Percentiles rank a stretch among this genome's conserved stretches.
Evolutionary conservation across 2,113 vertebrate genomes (phyloP).

Genomic region (Junco hyemalis): DNA sequence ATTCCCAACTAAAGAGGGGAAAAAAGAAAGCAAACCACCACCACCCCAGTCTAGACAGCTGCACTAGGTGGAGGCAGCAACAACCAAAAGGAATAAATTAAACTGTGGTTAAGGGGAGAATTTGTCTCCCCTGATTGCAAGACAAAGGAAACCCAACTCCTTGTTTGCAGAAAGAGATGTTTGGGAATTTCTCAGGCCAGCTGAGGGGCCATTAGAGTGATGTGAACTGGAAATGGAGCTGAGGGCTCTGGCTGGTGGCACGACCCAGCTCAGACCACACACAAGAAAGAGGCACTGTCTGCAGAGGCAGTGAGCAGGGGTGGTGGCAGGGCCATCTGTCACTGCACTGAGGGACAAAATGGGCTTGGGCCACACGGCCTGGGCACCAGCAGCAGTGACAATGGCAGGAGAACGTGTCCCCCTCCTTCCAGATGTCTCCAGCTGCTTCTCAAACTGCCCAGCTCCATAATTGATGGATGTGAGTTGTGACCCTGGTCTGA

Average conservation of each 20-base stretch:
- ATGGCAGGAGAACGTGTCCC: fast-evolving
- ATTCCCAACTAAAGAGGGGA: slow-evolving; percentile 9
- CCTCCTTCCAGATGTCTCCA: neutral
- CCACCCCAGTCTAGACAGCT: slow-evolving; percentile 61
- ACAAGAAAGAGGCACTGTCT: neutral
- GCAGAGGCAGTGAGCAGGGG: neutral
- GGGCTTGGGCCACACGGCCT: neutral
- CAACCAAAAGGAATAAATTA: slow-evolving; percentile 65
- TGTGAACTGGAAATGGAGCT: slow-evolving; percentile 58
- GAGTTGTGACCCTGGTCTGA: neutral
- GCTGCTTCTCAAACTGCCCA: neutral
- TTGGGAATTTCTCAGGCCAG: slow-evolving; percentile 34
- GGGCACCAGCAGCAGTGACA: fast-evolving
- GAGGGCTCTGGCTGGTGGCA: slow-evolving; percentile 27
- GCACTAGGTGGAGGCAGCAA: slow-evolving; percentile 57
- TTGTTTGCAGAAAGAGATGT: slow-evolving; percentile 52
- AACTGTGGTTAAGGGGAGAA: slow-evolving; percentile 60
- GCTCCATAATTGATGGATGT: neutral
- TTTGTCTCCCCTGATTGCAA: slow-evolving; percentile 58
- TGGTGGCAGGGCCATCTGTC: neutral
- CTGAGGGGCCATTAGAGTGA: slow-evolving; percentile 39
- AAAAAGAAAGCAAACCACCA: neutral
- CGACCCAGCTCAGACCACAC: slow-evolving; percentile 46
- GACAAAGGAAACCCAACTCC: slow-evolving; percentile 60
- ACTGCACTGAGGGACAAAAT: neutral